These are phyloP conservation scores for Eudorcas thomsonii DNA, from an alignment of 2,113 vertebrate genomes.

Conservation along the genomic window DNA sequence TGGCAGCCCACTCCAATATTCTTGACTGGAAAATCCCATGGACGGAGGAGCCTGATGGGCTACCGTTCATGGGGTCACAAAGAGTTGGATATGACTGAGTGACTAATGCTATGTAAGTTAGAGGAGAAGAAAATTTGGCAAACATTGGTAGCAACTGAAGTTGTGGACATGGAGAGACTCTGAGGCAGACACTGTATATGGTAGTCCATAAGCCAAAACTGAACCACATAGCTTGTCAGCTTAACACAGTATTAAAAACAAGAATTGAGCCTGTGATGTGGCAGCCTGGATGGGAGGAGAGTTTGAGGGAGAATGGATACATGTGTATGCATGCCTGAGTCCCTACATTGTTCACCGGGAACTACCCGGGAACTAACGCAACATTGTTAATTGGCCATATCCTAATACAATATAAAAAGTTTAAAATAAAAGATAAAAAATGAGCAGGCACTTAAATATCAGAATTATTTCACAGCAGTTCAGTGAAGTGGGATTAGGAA, in stretches of 20 bases:
- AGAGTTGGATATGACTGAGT: not conserved
- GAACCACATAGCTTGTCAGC: not conserved
- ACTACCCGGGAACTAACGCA: not conserved
- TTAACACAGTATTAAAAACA: not conserved
- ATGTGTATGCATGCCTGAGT: not conserved
- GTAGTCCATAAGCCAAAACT: not conserved
- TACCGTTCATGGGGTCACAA: not conserved
- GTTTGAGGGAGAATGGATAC: not conserved
- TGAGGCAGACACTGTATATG: not conserved
- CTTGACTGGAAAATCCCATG: not conserved
- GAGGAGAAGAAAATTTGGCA: not conserved
- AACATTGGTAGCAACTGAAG: not conserved
- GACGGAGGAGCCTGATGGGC: not conserved
- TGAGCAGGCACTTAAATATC: not conserved
- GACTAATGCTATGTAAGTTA: not conserved
- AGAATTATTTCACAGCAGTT: not conserved
- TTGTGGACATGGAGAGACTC: not conserved
- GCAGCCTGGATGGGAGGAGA: not conserved
- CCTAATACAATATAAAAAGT: not conserved
- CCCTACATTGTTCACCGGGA: not conserved
- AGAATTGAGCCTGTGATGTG: not conserved
- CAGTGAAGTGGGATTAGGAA: not conserved
- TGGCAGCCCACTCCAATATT: not conserved
- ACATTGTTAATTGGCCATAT: not conserved
- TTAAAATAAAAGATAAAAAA: not conserved